Base-by-base conservation (phyloP, 2,797 vertebrate species). In the Oophaga sylvatica region DNA sequence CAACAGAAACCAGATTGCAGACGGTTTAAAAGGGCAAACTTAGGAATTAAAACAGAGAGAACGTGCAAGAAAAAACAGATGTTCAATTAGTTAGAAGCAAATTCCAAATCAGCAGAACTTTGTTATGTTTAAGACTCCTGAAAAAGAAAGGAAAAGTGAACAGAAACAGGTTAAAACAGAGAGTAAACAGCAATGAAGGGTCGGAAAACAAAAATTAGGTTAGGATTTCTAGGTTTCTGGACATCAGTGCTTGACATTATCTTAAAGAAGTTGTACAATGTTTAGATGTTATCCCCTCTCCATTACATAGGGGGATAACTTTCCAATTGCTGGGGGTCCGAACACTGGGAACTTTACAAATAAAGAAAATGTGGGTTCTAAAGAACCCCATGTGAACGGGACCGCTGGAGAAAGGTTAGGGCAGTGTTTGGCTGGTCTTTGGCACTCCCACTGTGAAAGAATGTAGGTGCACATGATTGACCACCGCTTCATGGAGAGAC, bases 1-100 rank as follows among this genome's bases (percentile, higher is more conserved):
- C 79, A 81, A 81, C 20, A 81, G 79, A 65, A 81, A 81, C 59
- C 79, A 81, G 79, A 65, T 81, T 81, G 79, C 79, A 65, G 79
- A 81, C 65, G 60, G 79, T 81, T 81, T 63, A 81, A 81, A 80
- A 81, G 79, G 79, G 79, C 79, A 63, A 81, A 63, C 20, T 45
- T n/a, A 26, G 60, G 60, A 81, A 81, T 81, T 81, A 81, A 81
- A 81, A 81, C 60, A 45, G 59, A 80, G 78, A 20, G 59, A 62
- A 45, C 78, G 15, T 13, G 79, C 79, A 81, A 81, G 79, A 63
- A 81, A 81, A 81, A 81, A 81, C 79, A 81, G 79, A 81, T 81
- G 79, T 81, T 45, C 79, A 81, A 81, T 81, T 81, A 62, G 57
- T 41, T 62, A 17, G 79, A 62, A 62, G 78, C 79, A 81, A 81